A percentile compares a stretch with the other conserved stretches of the same genome.
Conservation (phyloP, 1,140 invertebrate genomes). For the Leptopilina clavipes region DNA sequence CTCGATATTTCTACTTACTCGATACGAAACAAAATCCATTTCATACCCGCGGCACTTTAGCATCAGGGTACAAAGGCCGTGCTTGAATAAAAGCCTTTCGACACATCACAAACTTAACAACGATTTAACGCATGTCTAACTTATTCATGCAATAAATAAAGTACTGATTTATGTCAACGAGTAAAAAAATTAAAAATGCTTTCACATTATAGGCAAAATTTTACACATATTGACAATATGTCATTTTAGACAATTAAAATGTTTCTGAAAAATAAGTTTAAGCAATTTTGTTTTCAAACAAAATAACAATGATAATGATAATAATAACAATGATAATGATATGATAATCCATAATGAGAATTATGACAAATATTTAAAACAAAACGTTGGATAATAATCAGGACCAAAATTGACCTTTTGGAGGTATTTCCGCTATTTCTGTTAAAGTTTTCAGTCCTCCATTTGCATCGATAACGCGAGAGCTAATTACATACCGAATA, state of each 20-base stretch:
- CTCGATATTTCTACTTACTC: constrained; percentile 2
- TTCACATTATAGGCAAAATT: too few species aligned
- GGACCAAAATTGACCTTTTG: neutral
- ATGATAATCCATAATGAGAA: neutral
- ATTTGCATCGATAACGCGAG: neutral
- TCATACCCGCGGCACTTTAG: neutral
- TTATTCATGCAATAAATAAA: constrained; percentile 5
- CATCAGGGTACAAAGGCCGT: constrained; percentile 1
- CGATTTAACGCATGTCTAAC: neutral
- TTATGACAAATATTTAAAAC: neutral
- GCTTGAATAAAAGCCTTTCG: constrained; percentile 22
- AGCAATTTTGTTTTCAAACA: too few species aligned
- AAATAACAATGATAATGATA: too few species aligned
- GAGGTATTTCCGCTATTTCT: neutral
- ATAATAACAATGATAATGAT: too few species aligned
- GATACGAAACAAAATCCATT: constrained; percentile 30
- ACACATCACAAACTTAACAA: constrained; percentile 6
- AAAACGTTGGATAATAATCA: neutral
- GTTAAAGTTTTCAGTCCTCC: neutral
- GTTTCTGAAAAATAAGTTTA: too few species aligned
- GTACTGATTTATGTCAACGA: neutral
- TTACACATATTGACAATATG: too few species aligned
- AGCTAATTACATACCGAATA: neutral
- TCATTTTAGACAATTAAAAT: too few species aligned
- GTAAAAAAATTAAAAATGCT: neutral